These are phyloP conservation scores for Boloria euphrosyne DNA, from an alignment of 2,888 invertebrate genomes.

Conservation along the genomic window DNA sequence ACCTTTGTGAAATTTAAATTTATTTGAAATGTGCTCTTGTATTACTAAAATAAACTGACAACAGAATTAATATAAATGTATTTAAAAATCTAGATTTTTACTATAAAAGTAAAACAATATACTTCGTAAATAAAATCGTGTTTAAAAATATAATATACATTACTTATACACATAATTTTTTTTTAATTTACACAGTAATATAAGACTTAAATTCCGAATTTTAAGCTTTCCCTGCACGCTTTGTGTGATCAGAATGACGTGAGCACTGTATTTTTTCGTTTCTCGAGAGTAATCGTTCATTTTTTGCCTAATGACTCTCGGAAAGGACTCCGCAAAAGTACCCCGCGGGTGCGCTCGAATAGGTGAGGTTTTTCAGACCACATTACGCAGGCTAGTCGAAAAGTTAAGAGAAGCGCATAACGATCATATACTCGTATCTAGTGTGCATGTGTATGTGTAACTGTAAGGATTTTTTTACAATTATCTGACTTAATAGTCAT, in stretches of 20 bases:
- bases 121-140: no score
- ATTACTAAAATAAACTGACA: no score
- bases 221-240: constrained; percentile 22
- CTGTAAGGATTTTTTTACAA: no score
- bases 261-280: constrained; percentile 47
- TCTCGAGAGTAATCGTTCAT: constrained; percentile 64
- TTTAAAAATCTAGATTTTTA: no score
- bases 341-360: constrained; percentile 51
- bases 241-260: constrained; percentile 30
- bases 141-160: background rate
- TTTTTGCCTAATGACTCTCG: constrained; percentile 67
- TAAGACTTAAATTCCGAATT: constrained; percentile 7
- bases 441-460: no score
- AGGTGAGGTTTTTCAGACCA: constrained; percentile 57
- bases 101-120: no score
- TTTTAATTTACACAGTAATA: background rate
- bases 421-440: constrained; percentile 12
- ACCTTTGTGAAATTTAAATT: background rate
- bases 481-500: no score
- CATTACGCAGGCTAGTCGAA: constrained; percentile 56
- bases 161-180: background rate
- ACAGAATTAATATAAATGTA: no score
- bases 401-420: constrained; percentile 30
- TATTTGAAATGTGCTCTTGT: background rate
- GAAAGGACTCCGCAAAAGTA: constrained; percentile 58